phyloP scores from a whole-genome alignment of 2,797 vertebrate genomes.

The Pangasius krempfi region DNA sequence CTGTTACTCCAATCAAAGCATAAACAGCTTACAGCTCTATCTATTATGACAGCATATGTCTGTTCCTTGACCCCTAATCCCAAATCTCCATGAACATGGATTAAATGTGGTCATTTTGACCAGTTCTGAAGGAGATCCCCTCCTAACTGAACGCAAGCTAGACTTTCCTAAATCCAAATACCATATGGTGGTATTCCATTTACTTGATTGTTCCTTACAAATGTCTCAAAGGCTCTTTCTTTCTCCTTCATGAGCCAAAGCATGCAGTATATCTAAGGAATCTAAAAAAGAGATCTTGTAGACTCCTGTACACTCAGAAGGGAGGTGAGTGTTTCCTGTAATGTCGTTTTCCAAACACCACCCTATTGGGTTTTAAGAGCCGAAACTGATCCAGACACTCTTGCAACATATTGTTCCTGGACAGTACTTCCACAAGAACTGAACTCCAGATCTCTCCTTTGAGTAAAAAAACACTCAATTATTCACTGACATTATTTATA shows the following conservation, averaged over 20 bases:
- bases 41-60: background rate
- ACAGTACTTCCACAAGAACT: slow-evolving; percentile 42
- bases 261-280: background rate
- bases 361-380: slow-evolving; percentile 20
- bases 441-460: slow-evolving; percentile 51
- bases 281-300: slow-evolving; percentile 6
- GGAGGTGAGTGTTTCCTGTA: slow-evolving; percentile 6
- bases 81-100: background rate
- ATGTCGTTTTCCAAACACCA: slow-evolving; percentile 12
- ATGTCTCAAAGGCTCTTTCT: background rate
- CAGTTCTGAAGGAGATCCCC: background rate
- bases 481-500: slow-evolving; percentile 69
- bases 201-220: background rate
- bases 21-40: background rate
- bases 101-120: background rate
- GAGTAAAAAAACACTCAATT: slow-evolving; percentile 59
- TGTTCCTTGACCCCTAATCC: background rate
- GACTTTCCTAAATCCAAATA: slow-evolving; percentile 4
- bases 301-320: background rate
- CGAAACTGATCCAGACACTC: slow-evolving; percentile 49
- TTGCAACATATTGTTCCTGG: slow-evolving; percentile 48
- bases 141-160: background rate
- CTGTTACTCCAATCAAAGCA: background rate
- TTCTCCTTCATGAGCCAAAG: background rate
- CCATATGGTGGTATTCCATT: background rate